These are phyloP conservation scores for Apocheima hispidaria DNA, from an alignment of 2,888 invertebrate genomes.

Conservation along the genomic window DNA sequence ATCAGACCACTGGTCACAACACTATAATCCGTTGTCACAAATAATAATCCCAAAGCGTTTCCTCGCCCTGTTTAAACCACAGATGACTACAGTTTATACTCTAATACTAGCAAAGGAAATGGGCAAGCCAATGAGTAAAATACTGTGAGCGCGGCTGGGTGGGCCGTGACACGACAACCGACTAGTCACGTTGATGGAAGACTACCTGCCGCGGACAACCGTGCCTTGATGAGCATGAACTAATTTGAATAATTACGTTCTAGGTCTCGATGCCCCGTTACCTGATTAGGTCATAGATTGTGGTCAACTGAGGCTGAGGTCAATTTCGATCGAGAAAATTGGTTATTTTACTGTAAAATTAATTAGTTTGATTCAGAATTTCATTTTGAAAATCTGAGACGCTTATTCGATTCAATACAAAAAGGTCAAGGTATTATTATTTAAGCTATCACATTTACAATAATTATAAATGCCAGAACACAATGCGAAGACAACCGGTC, in stretches of 20 bases:
- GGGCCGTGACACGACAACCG: conserved; percentile 67
- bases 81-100: conserved; percentile 21
- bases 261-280: conserved; percentile 36
- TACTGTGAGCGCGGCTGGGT: conserved; percentile 63
- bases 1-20: conserved; percentile 24
- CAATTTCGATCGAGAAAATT: conserved; percentile 11
- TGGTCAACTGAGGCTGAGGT: conserved; percentile 18
- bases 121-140: conserved; percentile 33
- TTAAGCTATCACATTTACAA: background rate
- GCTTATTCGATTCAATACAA: background rate
- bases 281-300: conserved; percentile 23
- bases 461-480: background rate
- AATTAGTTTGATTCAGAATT: background rate
- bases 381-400: background rate
- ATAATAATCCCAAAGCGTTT: conserved; percentile 13
- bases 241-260: conserved; percentile 47
- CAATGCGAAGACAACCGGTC: background rate
- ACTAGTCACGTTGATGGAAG: conserved; percentile 73
- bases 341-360: background rate
- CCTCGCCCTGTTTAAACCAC: background rate
- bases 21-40: conserved; percentile 14
- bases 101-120: conserved; percentile 25
- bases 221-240: conserved; percentile 46
- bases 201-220: conserved; percentile 57
- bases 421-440: conserved; percentile 8